Base-by-base conservation (phyloP, 2,113 vertebrate species). In the Acanthochromis polyacanthus region DNA sequence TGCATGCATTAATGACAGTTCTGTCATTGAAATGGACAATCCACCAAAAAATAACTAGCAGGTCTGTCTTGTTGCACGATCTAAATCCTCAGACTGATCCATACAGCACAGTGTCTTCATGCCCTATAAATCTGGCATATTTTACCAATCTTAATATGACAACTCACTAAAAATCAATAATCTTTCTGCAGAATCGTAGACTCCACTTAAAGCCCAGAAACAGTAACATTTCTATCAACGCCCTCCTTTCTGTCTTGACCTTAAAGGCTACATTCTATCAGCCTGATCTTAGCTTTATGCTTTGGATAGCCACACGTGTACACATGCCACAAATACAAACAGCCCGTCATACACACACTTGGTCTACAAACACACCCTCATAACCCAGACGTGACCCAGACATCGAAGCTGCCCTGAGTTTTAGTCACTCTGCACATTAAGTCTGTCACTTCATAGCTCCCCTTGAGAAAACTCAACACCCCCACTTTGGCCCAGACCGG, bases 311-410 rank as follows among this genome's bases (percentile, higher is more conserved):
- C 71, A 51, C 9, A 75, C 12, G 59, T 51, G 28, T 5, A 20
- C 46, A 65, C 10, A 78, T 14, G 32, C 30, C 15, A 30, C 62
- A 77, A 56, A 74, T 9, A 63, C 57, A 71, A 5, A 5, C 50
- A 48, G 4, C 20, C 56, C 55, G 25, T 10, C 56, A 65, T 40
- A 46, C 67, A 60, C 60, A 79, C 32, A 52, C 58, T 45, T 58
- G 40, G 23, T 66, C 70, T 36, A 71, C 40, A 79, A 69, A 70
- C 57, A 75, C 69, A 68, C 62, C 20, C 51, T 30, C 19, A 36
- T 22, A 80, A 70, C 70, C 88, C 63, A 89, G 85, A 92, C 81
- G 19, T 67, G 83, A 90, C 85, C 88, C 85, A 91, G 87, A 89
- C 78, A 58, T 55, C 40, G n/a, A 51, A 53, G 59, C 65, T 77